Conservation (phyloP, 2,797 vertebrate species). For the Syncerus caffer region DNA sequence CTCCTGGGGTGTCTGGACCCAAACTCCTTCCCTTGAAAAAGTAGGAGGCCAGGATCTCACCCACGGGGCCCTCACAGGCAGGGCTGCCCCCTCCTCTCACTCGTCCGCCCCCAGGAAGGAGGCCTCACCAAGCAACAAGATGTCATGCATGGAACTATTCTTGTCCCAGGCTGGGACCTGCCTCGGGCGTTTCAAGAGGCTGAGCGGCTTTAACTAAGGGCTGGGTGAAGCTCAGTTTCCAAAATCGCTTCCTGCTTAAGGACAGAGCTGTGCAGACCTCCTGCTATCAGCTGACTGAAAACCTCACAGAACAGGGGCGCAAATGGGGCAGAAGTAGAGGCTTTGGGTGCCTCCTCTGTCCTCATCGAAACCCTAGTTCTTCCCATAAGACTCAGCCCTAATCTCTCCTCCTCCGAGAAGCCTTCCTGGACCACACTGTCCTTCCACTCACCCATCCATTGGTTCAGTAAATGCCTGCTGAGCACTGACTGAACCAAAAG, state of each 20-base stretch:
- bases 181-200: constrained; percentile 73
- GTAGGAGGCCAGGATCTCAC: not conserved
- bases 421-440: not conserved
- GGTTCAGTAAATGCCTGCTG: fast-evolving
- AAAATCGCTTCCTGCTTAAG: constrained; percentile 65
- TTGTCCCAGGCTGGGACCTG: constrained; percentile 60
- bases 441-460: not conserved
- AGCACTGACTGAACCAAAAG: not conserved
- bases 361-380: not conserved
- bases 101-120: not conserved
- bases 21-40: not conserved
- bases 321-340: not conserved
- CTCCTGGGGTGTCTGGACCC: not conserved
- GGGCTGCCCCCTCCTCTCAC: not conserved
- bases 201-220: not conserved
- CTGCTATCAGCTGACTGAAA: not conserved
- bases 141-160: constrained; percentile 49
- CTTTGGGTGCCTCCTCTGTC: not conserved
- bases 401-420: not conserved
- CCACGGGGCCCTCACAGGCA: not conserved
- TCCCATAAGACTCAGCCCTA: not conserved
- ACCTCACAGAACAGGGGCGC: fast-evolving
- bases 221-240: constrained; percentile 56
- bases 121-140: constrained; percentile 48
- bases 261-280: constrained; percentile 29